These are phyloP conservation scores for Monomorium pharaonis DNA, from an alignment of 1,140 invertebrate species.

Conservation along the genomic window DNA sequence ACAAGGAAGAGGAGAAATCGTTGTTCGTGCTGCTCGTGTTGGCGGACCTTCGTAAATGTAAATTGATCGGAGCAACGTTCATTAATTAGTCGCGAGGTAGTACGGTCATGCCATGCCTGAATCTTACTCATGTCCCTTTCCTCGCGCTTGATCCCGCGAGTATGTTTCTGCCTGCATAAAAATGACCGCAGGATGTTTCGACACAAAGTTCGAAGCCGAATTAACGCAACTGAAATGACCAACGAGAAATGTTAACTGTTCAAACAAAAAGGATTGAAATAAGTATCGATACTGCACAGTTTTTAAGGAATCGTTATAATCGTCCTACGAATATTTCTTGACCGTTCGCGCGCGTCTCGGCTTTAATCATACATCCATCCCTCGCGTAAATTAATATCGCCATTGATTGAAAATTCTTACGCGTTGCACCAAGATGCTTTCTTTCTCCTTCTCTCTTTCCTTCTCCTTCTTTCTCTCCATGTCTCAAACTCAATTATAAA, in stretches of 20 bases:
- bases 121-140: conserved; percentile 39
- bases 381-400: conserved; percentile 29
- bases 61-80: conserved; percentile 76
- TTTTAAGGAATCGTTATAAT: background rate
- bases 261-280: background rate
- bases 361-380: conserved; percentile 2
- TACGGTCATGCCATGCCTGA: conserved; percentile 49
- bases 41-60: conserved; percentile 72
- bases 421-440: conserved; percentile 24
- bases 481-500: conserved; percentile 52
- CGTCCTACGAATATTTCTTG: background rate
- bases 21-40: conserved; percentile 44
- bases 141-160: conserved; percentile 1
- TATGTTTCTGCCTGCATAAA: conserved; percentile 14
- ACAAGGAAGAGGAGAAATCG: background rate
- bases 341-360: background rate
- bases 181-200: background rate
- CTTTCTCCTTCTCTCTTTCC: background rate
- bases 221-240: background rate
- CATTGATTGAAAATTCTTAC: conserved; percentile 47
- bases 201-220: background rate
- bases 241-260: background rate
- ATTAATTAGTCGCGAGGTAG: conserved; percentile 77
- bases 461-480: background rate
- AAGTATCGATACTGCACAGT: background rate